Conservation (phyloP, 2,888 invertebrate species). For the Thymelicus acteon region DNA sequence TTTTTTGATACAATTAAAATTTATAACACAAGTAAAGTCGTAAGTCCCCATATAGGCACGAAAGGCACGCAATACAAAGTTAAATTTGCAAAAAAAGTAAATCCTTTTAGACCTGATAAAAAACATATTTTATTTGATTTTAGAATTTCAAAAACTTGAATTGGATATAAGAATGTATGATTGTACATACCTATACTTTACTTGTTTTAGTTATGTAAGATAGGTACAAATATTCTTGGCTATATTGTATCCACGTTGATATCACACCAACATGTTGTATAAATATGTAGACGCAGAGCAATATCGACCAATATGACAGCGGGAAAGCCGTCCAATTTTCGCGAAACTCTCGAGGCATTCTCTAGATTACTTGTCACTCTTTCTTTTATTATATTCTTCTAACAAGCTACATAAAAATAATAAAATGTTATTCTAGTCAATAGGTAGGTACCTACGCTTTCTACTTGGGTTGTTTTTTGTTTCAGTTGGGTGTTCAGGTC, state of each 20-base stretch:
- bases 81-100: too few relatives aligned
- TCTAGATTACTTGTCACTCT: constrained; percentile 45
- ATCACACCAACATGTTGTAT: constrained; percentile 21
- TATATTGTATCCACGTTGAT: constrained; percentile 7
- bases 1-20: too few relatives aligned
- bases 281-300: constrained; percentile 38
- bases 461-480: background rate
- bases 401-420: constrained; percentile 25
- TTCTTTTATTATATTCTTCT: constrained; percentile 41
- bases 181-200: too few relatives aligned
- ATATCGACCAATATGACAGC: constrained; percentile 64
- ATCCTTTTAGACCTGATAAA: too few relatives aligned
- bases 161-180: too few relatives aligned
- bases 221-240: constrained; percentile 11
- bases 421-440: constrained; percentile 1
- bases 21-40: too few relatives aligned
- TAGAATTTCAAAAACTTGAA: too few relatives aligned
- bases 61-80: too few relatives aligned
- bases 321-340: constrained; percentile 70
- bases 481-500: background rate
- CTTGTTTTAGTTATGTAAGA: background rate
- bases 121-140: too few relatives aligned
- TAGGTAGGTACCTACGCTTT: background rate
- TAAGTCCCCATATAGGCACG: too few relatives aligned
- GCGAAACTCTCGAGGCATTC: constrained; percentile 52